phyloP scores from a whole-genome alignment of 2,888 invertebrate species.

The Venustoraphidia nigricollis region DNA sequence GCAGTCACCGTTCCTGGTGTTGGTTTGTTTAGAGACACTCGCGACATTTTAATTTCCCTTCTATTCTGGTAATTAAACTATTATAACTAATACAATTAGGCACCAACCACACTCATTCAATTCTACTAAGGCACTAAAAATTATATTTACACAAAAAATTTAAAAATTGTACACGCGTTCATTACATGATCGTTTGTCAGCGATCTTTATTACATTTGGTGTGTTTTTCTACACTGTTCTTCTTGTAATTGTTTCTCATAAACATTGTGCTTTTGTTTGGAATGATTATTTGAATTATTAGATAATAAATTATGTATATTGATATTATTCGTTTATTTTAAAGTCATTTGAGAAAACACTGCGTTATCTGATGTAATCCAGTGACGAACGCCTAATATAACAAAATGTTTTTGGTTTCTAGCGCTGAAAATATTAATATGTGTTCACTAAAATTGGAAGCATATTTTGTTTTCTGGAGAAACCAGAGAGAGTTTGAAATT shows the following conservation, averaged over 20 bases:
- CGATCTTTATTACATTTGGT: neutral
- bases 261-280: neutral
- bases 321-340: too few relatives aligned
- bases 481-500: too few relatives aligned
- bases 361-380: too few relatives aligned
- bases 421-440: too few relatives aligned
- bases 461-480: too few relatives aligned
- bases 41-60: conserved; percentile 1
- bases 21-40: conserved; percentile 4
- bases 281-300: too few relatives aligned
- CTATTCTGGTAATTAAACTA: neutral
- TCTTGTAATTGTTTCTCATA: neutral
- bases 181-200: neutral
- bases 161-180: neutral
- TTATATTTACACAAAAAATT: neutral
- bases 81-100: neutral
- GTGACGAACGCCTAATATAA: too few relatives aligned
- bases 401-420: too few relatives aligned
- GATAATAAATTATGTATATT: too few relatives aligned
- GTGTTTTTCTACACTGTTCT: neutral
- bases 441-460: too few relatives aligned
- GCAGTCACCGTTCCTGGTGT: neutral
- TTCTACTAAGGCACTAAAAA: neutral
- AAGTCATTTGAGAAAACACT: too few relatives aligned
- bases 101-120: neutral